Evolutionary conservation across 2,888 invertebrate genomes (phyloP), one percentile per base, ranked within the genome.

Genomic region (Cylloceria caligata): DNA sequence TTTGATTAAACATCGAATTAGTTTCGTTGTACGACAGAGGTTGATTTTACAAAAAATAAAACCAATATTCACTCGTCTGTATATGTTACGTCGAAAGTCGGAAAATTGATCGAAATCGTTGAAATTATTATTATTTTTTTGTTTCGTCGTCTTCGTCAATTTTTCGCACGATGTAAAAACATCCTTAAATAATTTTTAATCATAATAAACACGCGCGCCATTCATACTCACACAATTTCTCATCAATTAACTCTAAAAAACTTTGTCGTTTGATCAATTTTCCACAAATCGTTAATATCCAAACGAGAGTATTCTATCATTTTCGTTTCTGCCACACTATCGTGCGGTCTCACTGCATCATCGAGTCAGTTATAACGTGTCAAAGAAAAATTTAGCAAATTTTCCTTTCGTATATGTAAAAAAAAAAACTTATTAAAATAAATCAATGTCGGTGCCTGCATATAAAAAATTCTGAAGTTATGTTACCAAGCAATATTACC

Each of bases 381-480:
- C 39, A 24, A 60, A 13, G 21, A 65, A 64, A 39, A 39, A 55
- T 55, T 19, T 72, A 60, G 60, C 30, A 79, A 73, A 34, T 62
- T 68, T 68, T 9, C 30, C 39, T 52, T n/a, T 69, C 52, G 55
- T 57, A 55, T 47, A 24, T 16, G 19, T 6, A 19, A 52, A 52
- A 49, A 24, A 19, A 19, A 49, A 39, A 1, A 2, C 16, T 52
- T 49, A 19, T 19, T 19, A 34, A 62, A 62, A 62, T 21, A 42
- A 64, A 42, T 24, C 27, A 55, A 60, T 76, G 82, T 82, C 82
- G 82, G 82, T 79, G 82, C 82, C 82, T 82, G 82, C 82, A 60
- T 74, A 45, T 75, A 52, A 75, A 78, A n/a, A n/a, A 79, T 3
- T 36, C 27, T 52, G 78, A 79, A 79, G 75, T 79, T 82, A 67